Evolutionary conservation across 2,797 vertebrate species (phyloP), one percentile per base, ranked within the genome.

Genomic region (Typhlichthys eigenmanni): DNA sequence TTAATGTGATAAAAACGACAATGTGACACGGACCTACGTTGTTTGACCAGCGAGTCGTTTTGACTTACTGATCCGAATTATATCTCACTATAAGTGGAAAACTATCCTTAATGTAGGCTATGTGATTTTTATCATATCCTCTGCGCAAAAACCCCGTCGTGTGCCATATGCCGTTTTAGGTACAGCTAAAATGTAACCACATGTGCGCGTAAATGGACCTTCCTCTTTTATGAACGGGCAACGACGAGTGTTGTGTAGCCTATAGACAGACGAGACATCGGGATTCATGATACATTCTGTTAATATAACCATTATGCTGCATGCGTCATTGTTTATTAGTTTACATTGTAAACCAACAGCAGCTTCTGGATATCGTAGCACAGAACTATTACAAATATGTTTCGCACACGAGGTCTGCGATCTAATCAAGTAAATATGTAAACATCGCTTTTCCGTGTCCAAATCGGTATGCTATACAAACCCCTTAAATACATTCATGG

Each of bases 331-430:
- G 0, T 2, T 14, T n/a, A 17, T 56, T 13, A 13, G 0, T 4
- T 13, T 2, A 19, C n/a, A 13, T 8, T 1, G 10, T 51, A 6
- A 34, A 53, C 47, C 50, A 46, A 58, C n/a, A 11, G 19, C 51
- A 62, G 57, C 29, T 19, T 50, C 0, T 62, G 7, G n/a, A 29
- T 32, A 49, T 0, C 38, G 60, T 56, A 60, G 47, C 47, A 57
- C 66, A 52, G 7, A 74, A 58, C 46, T 58, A 2, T 17, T 64
- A 50, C 62, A 46, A 13, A 38, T 17, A 1, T 43, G 56, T 55
- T 52, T 58, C 75, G 70, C 80, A 71, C 86, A 85, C 81, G 79
- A 81, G 82, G 76, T 84, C 73, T 62, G 29, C 38, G 75, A 14
- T 55, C 62, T 56, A 73, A 68, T 62, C 71, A 62, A 81, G 75